These are phyloP conservation scores for Coturnix japonica DNA, from an alignment of 2,113 vertebrate species.

Conservation along the genomic window DNA sequence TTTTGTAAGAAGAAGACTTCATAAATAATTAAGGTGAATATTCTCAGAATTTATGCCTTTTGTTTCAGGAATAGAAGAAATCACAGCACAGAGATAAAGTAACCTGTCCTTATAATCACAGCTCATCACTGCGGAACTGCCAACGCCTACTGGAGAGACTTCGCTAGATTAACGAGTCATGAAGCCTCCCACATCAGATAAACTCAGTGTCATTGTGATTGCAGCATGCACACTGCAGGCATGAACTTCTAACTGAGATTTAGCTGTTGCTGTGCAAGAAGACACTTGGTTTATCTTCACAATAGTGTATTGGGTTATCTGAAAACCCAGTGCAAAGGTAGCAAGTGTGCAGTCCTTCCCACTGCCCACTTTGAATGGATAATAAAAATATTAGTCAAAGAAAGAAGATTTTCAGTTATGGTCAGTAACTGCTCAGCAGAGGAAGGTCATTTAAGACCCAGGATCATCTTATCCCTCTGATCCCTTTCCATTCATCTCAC, in stretches of 20 bases:
- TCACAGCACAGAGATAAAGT: neutral
- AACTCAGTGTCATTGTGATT: neutral
- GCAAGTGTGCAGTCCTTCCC: neutral
- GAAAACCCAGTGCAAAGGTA: neutral
- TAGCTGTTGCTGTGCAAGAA: neutral
- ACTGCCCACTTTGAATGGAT: neutral
- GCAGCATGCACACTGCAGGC: neutral
- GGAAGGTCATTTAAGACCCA: neutral
- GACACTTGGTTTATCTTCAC: neutral
- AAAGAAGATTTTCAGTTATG: neutral
- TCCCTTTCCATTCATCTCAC: neutral
- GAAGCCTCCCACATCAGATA: neutral
- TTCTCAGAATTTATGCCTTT: neutral
- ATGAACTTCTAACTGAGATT: neutral
- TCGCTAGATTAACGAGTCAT: neutral
- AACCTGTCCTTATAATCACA: neutral
- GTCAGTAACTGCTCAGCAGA: neutral
- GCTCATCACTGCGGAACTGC: neutral
- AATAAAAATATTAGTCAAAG: neutral
- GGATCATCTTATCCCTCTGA: neutral
- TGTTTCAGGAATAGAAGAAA: neutral
- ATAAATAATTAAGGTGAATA: neutral
- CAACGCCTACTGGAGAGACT: neutral
- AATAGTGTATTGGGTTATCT: neutral
- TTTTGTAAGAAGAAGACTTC: neutral